Base-by-base conservation (phyloP, 2,888 invertebrate genomes). In the Limnephilus lunatus region DNA sequence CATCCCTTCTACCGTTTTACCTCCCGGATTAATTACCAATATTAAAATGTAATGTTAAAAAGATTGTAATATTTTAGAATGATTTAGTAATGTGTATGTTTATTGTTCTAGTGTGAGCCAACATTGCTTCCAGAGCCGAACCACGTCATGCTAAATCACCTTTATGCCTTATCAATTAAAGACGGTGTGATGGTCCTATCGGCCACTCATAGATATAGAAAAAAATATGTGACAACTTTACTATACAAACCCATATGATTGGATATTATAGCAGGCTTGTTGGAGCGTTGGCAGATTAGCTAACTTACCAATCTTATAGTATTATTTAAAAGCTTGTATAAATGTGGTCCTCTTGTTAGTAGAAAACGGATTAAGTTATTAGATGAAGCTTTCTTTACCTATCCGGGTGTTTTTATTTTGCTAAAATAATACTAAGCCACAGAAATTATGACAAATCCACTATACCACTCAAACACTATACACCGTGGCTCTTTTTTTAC, bases 171-270 rank as follows among this genome's bases (percentile, higher is more conserved):
- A 94, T 99, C 99, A 88, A 99, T 99, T 94, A 99, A 99, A 96
- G 99, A 99, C 95, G 99, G 99, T 89, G 99, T 99, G 4, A 99
- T 99, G 99, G 99, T 99, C 82, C 96, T 99, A 68, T 99, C 99
- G 94, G 99, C 99, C 25, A 99, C 99, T 9, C 99, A 99, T 95
- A 97, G 99, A 94, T 99, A 99, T 95, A 97, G 99, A 94, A 99
- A 99, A 97, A 99, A 99, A 97, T 99, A 99, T 96, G 99, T 99
- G 81, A 99, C 99, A 32, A 99, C 99, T 35, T 96, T 99, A 92
- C 97, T 99, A 25, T 99, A 99, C 96, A 99, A 99, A 95, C 99
- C 99, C 90, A 99, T 99, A 94, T 98, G 97, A 96, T 92, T 92
- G 82, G 86, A 32, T n/a, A 85, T 90, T n/a, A 39, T 30, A 87